phyloP scores from a whole-genome alignment of 2,797 vertebrate genomes.

The Myripristis murdjan region DNA sequence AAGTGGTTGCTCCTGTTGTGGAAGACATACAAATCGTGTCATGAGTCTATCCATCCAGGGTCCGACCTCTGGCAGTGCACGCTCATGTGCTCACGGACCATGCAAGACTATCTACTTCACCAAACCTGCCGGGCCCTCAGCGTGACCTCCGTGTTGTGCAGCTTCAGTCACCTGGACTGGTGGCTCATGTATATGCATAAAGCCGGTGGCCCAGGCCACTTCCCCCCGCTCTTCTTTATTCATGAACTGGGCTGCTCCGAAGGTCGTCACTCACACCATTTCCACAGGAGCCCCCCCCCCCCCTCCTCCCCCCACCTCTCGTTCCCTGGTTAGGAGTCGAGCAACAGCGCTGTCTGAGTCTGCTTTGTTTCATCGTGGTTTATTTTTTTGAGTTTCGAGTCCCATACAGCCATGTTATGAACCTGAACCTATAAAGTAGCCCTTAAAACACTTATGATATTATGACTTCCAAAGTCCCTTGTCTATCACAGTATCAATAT shows the following conservation, averaged over 20 bases:
- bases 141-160: conserved; percentile 63
- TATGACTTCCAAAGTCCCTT: too few species aligned
- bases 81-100: conserved; percentile 26
- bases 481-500: too few species aligned
- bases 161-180: conserved; percentile 67
- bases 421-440: too few species aligned
- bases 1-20: background rate
- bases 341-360: background rate
- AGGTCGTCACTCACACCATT: conserved; percentile 61
- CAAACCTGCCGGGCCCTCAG: conserved; percentile 50
- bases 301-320: conserved; percentile 29
- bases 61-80: conserved; percentile 33
- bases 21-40: background rate
- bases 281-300: conserved; percentile 48
- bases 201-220: conserved; percentile 56
- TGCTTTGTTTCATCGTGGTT: background rate
- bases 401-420: too few species aligned
- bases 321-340: conserved; percentile 19
- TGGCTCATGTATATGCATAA: conserved; percentile 79
- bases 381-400: background rate
- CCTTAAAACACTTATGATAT: too few species aligned
- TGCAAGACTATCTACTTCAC: conserved; percentile 50
- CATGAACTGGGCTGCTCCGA: conserved; percentile 74
- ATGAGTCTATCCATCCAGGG: conserved; percentile 6
- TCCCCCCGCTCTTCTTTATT: conserved; percentile 81